Evolutionary conservation across 2,113 vertebrate species (phyloP).

Genomic region (Capricornis sumatraensis): DNA sequence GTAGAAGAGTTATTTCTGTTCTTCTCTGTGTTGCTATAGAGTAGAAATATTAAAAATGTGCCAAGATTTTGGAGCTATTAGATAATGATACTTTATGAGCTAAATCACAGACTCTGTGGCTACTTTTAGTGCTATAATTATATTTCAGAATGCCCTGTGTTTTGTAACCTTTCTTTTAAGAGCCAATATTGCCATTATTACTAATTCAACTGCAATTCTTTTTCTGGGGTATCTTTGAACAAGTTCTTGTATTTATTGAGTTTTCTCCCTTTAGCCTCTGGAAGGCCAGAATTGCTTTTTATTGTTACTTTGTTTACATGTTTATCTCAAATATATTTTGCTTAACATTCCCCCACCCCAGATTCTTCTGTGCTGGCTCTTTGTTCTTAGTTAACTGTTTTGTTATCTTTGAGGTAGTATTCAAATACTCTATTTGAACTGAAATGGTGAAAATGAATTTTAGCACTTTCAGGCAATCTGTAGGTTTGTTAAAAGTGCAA

Average conservation of each 20-base stretch:
- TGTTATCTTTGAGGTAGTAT: not conserved
- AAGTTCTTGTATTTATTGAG: not conserved
- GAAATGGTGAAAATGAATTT: slow-evolving; percentile 20
- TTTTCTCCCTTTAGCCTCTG: not conserved
- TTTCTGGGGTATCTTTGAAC: not conserved
- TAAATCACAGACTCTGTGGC: not conserved
- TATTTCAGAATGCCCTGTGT: not conserved
- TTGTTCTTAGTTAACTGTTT: not conserved
- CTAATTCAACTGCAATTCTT: not conserved
- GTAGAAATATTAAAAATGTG: slow-evolving; percentile 7
- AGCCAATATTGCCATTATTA: not conserved
- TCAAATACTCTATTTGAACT: not conserved
- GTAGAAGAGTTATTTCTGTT: not conserved
- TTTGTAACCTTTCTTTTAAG: slow-evolving; percentile 1
- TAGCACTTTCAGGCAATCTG: not conserved
- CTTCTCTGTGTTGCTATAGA: not conserved
- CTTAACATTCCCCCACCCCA: not conserved
- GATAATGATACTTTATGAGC: not conserved
- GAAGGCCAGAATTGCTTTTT: not conserved
- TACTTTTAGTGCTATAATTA: not conserved
- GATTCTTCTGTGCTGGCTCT: not conserved
- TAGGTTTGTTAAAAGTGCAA: not conserved
- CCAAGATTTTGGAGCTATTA: slow-evolving; percentile 13
- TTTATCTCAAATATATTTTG: slow-evolving; percentile 20
- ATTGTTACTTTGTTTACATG: not conserved